phyloP scores from a whole-genome alignment of 2,888 invertebrate species.

The Amiota minor region DNA sequence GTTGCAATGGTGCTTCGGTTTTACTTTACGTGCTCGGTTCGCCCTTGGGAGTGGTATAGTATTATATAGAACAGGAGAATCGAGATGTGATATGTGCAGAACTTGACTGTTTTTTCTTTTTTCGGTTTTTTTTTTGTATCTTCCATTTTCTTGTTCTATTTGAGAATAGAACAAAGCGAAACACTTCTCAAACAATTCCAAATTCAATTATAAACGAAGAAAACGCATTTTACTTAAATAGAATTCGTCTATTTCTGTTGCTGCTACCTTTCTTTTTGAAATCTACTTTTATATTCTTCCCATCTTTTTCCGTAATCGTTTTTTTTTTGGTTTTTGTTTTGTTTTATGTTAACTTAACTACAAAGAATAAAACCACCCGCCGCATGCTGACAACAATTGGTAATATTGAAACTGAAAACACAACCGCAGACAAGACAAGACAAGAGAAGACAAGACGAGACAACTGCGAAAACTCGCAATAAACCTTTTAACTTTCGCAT shows the following conservation, averaged over 20 bases:
- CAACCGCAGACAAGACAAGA: conserved; percentile 7
- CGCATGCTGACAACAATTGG: too few relatives aligned
- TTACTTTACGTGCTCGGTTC: not conserved
- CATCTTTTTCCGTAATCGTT: not conserved
- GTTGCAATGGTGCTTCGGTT: not conserved
- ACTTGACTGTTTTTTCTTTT: too few relatives aligned
- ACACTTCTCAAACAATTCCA: conserved; percentile 59
- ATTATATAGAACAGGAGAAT: too few relatives aligned
- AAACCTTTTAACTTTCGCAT: not conserved
- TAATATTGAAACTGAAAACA: too few relatives aligned
- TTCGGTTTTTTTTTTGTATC: too few relatives aligned
- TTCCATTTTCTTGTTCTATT: not conserved
- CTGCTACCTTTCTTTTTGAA: too few relatives aligned
- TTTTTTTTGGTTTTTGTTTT: conserved; percentile 1
- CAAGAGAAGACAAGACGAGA: not conserved
- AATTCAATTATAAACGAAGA: conserved; percentile 61
- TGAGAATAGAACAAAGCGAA: conserved; percentile 27
- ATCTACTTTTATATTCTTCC: too few relatives aligned
- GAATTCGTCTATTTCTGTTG: too few relatives aligned
- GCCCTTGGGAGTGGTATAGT: not conserved
- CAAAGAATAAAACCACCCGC: too few relatives aligned
- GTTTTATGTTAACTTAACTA: too few relatives aligned
- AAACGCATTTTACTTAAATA: conserved; percentile 54
- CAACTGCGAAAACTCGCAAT: not conserved
- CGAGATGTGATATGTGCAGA: too few relatives aligned